Evolutionary conservation across 2,797 vertebrate species (phyloP).

Genomic region (Anguilla megastoma): DNA sequence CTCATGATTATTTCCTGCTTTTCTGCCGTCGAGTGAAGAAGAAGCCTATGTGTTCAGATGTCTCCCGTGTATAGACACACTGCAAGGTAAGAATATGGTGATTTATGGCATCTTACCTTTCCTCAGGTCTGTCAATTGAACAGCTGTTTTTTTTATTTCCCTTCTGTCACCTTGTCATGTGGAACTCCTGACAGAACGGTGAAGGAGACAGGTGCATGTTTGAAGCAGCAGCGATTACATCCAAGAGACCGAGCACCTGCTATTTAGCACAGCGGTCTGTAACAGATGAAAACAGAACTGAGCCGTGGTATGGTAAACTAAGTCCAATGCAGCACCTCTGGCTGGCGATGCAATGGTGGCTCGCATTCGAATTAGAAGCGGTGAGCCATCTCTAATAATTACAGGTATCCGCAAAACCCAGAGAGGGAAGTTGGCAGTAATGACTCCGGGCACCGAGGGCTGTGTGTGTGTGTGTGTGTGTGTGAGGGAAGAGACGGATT

Average conservation of each 20-base stretch:
- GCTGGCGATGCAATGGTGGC: not conserved
- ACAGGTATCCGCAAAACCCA: slow-evolving; percentile 23
- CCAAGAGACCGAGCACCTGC: not conserved
- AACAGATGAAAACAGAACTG: not conserved
- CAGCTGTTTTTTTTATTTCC: not conserved
- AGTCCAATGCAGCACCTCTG: slow-evolving; percentile 25
- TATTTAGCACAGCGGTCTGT: not conserved
- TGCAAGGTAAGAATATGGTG: slow-evolving; percentile 66
- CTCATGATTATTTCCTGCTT: slow-evolving; percentile 53
- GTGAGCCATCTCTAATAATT: not conserved
- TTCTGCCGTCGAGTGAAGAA: slow-evolving; percentile 70
- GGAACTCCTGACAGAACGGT: slow-evolving; percentile 17
- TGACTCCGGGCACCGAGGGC: not conserved
- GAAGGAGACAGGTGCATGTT: not conserved
- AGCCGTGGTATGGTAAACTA: not conserved
- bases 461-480: not conserved
- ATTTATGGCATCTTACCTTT: slow-evolving; percentile 28
- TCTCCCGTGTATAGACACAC: slow-evolving; percentile 69
- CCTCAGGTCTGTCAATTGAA: not conserved
- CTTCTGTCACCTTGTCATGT: not conserved
- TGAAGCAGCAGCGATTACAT: not conserved
- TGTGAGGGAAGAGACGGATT: slow-evolving; percentile 40
- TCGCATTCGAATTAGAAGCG: not conserved
- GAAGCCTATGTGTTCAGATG: slow-evolving; percentile 73
- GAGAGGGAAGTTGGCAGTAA: not conserved